Evolutionary conservation across 2,888 invertebrate species (phyloP).

Genomic region (Megastigmus dorsalis): DNA sequence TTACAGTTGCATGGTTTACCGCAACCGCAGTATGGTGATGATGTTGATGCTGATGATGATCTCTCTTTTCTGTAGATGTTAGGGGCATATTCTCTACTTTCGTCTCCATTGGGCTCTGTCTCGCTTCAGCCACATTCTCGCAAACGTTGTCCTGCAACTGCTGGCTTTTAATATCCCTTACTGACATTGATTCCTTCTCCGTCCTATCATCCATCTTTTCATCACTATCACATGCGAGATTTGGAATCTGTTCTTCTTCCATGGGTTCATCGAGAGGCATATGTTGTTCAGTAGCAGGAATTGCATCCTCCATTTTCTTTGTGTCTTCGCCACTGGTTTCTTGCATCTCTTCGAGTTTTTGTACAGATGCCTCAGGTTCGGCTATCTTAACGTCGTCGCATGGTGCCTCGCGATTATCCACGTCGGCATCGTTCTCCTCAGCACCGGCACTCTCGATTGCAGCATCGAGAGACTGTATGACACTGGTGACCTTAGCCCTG

Average conservation of each 20-base stretch:
- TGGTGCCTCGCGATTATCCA: constrained; percentile 53
- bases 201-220: constrained; percentile 3
- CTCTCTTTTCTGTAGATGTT: constrained; percentile 46
- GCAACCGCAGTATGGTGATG: constrained; percentile 50
- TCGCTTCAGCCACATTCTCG: constrained; percentile 40
- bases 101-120: constrained; percentile 51
- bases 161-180: constrained; percentile 4
- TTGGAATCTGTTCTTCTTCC: constrained; percentile 32
- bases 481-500: constrained; percentile 58
- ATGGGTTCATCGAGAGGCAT: constrained; percentile 46
- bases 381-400: constrained; percentile 65
- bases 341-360: constrained; percentile 65
- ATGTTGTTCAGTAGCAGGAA: constrained; percentile 47
- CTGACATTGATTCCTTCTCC: constrained; percentile 51
- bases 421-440: constrained; percentile 59
- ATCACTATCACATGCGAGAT: background rate
- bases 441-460: constrained; percentile 56
- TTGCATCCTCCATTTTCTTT: constrained; percentile 50
- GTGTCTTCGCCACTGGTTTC: constrained; percentile 17
- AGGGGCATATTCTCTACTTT: constrained; percentile 56
- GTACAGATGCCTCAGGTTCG: constrained; percentile 63
- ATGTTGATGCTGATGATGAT: constrained; percentile 51
- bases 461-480: constrained; percentile 54
- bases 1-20: constrained; percentile 33
- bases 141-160: constrained; percentile 7